phyloP scores from a whole-genome alignment of 2,888 invertebrate genomes.

The Unio delphinus region DNA sequence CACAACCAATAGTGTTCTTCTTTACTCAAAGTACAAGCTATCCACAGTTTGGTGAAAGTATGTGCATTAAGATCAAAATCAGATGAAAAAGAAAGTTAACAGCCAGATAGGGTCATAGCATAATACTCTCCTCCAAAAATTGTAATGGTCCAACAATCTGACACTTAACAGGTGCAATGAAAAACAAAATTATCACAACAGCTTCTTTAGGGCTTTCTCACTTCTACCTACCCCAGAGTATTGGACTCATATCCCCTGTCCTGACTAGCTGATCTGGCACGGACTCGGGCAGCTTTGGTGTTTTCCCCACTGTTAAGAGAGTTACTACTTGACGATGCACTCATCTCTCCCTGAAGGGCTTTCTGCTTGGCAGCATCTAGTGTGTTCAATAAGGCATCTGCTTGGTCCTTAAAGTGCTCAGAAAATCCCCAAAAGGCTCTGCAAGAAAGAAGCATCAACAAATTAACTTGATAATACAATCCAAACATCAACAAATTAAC shows the following conservation, averaged over 20 bases:
- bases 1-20: too few species aligned
- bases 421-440: constrained; percentile 93
- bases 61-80: too few species aligned
- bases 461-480: background rate
- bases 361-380: constrained; percentile 86
- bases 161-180: too few species aligned
- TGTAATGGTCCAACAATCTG: too few species aligned
- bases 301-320: constrained; percentile 66
- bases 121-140: too few species aligned
- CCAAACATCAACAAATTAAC: background rate
- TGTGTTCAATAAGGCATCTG: constrained; percentile 85
- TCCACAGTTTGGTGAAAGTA: too few species aligned
- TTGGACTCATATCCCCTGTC: constrained; percentile 52
- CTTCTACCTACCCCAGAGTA: constrained; percentile 40
- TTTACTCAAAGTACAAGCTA: too few species aligned
- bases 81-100: too few species aligned
- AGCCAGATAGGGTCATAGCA: too few species aligned
- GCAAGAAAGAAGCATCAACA: constrained; percentile 21
- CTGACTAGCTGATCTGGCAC: constrained; percentile 60
- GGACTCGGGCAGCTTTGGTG: constrained; percentile 27
- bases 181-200: too few species aligned
- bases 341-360: constrained; percentile 76
- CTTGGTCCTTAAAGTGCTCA: constrained; percentile 91
- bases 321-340: constrained; percentile 72
- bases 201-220: background rate